phyloP scores from a whole-genome alignment of 2,113 vertebrate species.

The Spheniscus mendiculus region DNA sequence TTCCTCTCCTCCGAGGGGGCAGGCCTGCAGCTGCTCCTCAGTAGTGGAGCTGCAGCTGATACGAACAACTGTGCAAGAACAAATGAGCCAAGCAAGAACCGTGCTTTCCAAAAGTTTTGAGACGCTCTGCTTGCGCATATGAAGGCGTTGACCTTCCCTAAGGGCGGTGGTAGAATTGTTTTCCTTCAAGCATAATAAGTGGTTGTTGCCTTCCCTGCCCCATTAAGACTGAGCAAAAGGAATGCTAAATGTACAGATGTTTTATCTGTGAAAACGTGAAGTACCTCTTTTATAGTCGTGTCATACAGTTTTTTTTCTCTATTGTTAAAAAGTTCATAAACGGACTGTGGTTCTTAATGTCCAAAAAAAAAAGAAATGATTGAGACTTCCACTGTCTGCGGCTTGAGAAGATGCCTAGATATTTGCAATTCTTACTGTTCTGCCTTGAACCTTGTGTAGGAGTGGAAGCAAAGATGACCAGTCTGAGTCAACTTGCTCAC shows the following conservation, averaged over 20 bases:
- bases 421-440: not conserved
- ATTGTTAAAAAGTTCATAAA: not conserved
- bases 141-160: not conserved
- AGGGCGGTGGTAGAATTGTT: not conserved
- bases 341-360: not conserved
- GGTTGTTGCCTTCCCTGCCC: not conserved
- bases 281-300: not conserved
- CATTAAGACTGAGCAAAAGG: not conserved
- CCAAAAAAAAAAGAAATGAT: not conserved
- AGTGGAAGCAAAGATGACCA: not conserved
- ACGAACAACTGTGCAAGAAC: not conserved
- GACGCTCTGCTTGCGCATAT: rapidly evolving
- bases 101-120: not conserved
- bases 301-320: not conserved
- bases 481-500: not conserved
- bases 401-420: not conserved
- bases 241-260: not conserved
- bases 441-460: not conserved
- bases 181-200: not conserved
- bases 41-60: not conserved
- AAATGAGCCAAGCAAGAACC: not conserved
- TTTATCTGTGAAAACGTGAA: not conserved
- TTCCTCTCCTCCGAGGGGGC: not conserved
- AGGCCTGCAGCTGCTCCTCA: rapidly evolving
- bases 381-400: not conserved